Percentiles rank a stretch among this genome's conserved stretches.
Evolutionary conservation across 2,797 vertebrate species (phyloP).

Genomic region (Gallinago nigripennis): DNA sequence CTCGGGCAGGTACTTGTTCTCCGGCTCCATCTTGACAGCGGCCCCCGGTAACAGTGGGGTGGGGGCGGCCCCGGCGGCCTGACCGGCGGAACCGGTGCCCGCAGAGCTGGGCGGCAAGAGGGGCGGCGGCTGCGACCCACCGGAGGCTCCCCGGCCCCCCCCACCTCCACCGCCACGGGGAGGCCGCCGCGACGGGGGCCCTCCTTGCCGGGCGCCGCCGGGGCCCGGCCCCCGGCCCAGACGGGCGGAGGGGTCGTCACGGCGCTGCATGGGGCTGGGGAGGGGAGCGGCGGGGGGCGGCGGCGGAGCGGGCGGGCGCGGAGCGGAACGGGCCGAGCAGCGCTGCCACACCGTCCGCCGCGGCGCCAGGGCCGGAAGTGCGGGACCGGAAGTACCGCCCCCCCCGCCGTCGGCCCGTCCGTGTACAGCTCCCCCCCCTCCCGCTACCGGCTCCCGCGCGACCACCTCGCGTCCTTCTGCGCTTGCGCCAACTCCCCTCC

Average conservation of each 20-base stretch:
- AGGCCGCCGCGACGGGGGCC: constrained; percentile 25
- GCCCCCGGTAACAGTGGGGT: constrained; percentile 26
- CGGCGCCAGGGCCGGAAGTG: constrained; percentile 12
- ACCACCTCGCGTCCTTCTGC: not conserved
- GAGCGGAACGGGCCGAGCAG: constrained; percentile 24
- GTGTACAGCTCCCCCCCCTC: not conserved
- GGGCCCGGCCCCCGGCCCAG: constrained; percentile 57
- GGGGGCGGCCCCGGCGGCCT: not conserved
- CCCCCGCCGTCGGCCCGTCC: not conserved
- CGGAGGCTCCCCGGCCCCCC: constrained; percentile 25
- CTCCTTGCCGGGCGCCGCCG: constrained; percentile 52
- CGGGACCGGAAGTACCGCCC: not conserved
- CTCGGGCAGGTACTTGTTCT: constrained; percentile 94
- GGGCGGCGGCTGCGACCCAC: constrained; percentile 63
- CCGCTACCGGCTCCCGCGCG: not conserved
- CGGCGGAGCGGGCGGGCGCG: not conserved
- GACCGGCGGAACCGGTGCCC: constrained; percentile 29
- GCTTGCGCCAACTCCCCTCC: not conserved
- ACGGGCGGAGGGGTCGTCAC: constrained; percentile 69
- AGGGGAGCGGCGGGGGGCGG: not conserved
- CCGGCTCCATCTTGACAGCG: constrained; percentile 87
- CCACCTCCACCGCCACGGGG: not conserved
- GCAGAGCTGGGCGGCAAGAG: constrained; percentile 58
- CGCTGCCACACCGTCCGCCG: constrained; percentile 28
- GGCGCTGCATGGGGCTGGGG: constrained; percentile 67